Percentiles rank a stretch among this genome's conserved stretches.
These are phyloP conservation scores for Yoshiicerus persimilis DNA, from an alignment of 1,140 invertebrate species.

Conservation along the genomic window DNA sequence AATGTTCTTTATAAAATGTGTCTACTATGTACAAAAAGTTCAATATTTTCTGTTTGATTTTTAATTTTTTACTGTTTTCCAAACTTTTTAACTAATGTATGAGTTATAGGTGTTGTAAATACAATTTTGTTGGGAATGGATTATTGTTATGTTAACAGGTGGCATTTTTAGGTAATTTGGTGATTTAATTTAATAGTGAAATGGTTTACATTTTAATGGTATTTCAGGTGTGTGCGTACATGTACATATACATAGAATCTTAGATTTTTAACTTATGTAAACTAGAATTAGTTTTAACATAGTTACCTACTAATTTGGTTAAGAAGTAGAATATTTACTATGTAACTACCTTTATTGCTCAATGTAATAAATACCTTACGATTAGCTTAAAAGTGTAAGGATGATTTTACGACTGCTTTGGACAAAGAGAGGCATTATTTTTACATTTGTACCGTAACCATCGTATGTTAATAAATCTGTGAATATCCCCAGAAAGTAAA, in stretches of 20 bases:
- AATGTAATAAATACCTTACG: not conserved
- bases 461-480: not conserved
- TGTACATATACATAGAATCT: not conserved
- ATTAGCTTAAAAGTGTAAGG: not conserved
- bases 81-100: not conserved
- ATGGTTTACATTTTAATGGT: not conserved
- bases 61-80: not conserved
- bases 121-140: not conserved
- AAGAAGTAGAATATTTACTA: not conserved
- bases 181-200: not conserved
- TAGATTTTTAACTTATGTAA: not conserved
- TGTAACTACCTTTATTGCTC: not conserved
- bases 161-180: not conserved
- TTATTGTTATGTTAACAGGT: not conserved
- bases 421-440: too few species aligned
- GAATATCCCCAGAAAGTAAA: not conserved
- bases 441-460: too few species aligned
- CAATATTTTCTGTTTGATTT: slow-evolving; percentile 8
- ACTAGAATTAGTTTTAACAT: too few species aligned
- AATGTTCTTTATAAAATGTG: not conserved
- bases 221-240: not conserved
- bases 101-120: not conserved
- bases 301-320: too few species aligned
- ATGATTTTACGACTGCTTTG: too few species aligned
- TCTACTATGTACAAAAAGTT: not conserved